A percentile compares a stretch with the other conserved stretches of the same genome.
Evolutionary conservation across 37 sponge, comb jelly and placozoan genomes (phyloP).

Genomic region (Halichondria panicea): DNA sequence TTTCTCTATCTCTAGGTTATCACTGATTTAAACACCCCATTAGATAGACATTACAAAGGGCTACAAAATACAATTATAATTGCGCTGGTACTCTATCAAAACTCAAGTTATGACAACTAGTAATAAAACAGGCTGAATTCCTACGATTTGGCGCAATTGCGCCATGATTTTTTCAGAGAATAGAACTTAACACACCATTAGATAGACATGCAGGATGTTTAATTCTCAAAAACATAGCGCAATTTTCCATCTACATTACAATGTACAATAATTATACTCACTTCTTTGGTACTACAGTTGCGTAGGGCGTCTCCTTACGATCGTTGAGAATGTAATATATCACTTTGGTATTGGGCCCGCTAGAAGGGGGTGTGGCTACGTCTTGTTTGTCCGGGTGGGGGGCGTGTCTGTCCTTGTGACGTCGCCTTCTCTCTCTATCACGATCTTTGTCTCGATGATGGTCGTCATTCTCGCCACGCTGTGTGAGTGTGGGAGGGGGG

Average conservation of each 20-base stretch:
- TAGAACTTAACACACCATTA: background rate
- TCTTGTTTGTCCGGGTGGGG: background rate
- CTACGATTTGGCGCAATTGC: too few species aligned
- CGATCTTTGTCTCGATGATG: slow-evolving; percentile 15
- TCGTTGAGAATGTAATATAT: slow-evolving; percentile 51
- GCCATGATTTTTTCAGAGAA: too few species aligned
- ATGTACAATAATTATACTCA: slow-evolving; percentile 16
- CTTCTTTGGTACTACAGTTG: slow-evolving; percentile 42
- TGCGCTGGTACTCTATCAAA: background rate
- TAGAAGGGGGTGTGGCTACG: background rate
- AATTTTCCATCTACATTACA: background rate
- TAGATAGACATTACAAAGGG: too few species aligned
- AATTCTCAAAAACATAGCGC: background rate
- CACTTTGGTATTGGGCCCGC: slow-evolving; percentile 41
- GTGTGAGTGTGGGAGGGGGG: background rate
- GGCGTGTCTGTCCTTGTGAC: slow-evolving; percentile 31
- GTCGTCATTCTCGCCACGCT: slow-evolving; percentile 12
- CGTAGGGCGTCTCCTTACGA: slow-evolving; percentile 56
- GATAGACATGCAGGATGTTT: background rate
- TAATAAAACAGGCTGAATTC: background rate
- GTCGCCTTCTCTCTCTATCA: background rate
- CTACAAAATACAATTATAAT: too few species aligned
- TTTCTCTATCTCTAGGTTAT: too few species aligned
- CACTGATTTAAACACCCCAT: too few species aligned
- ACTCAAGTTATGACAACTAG: background rate